Conservation (phyloP, 1,140 invertebrate species). For the Atta texana region DNA sequence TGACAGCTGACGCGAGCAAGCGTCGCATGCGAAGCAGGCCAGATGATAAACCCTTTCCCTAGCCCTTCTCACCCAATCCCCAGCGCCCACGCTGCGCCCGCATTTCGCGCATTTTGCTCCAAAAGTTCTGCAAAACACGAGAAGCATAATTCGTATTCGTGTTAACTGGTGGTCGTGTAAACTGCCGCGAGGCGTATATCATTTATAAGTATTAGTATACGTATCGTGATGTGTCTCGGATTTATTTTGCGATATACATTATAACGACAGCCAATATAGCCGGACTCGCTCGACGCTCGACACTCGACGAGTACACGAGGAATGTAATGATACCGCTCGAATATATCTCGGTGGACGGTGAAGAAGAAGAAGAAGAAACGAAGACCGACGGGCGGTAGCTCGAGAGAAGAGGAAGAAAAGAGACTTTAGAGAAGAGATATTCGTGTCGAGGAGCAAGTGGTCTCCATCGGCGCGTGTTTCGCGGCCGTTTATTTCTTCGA, state of each 20-base stretch:
- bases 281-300: constrained; percentile 48
- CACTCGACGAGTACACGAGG: constrained; percentile 54
- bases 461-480: constrained; percentile 66
- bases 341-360: constrained; percentile 17
- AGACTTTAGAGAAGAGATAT: constrained; percentile 63
- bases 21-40: constrained; percentile 99
- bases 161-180: neutral
- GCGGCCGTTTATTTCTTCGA: constrained; percentile 57
- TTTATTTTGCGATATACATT: constrained; percentile 50
- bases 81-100: constrained; percentile 94
- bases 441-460: constrained; percentile 60
- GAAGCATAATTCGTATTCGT: neutral
- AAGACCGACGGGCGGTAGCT: constrained; percentile 10
- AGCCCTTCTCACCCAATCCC: constrained; percentile 98
- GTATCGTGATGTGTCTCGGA: neutral
- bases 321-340: constrained; percentile 58
- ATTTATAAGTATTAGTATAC: neutral
- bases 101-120: constrained; percentile 99
- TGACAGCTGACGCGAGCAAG: constrained; percentile 97
- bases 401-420: constrained; percentile 9
- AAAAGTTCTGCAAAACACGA: constrained; percentile 92
- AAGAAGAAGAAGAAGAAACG: neutral
- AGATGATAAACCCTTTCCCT: constrained; percentile 98
- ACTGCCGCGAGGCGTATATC: neutral
- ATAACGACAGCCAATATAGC: constrained; percentile 61